phyloP scores from a whole-genome alignment of 2,797 vertebrate genomes.

The Zalophus californianus region DNA sequence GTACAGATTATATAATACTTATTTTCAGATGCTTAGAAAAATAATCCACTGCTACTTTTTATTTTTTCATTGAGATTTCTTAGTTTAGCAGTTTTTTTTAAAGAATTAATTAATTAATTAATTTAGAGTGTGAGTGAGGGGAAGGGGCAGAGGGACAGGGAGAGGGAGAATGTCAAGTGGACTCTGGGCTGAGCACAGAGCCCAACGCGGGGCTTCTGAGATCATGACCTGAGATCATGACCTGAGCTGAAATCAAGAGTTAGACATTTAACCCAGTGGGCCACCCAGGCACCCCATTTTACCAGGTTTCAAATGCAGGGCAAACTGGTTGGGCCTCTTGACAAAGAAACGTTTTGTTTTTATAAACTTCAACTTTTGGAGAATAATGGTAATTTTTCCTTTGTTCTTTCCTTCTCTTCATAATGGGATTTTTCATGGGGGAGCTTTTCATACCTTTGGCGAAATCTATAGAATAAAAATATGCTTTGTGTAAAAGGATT shows the following conservation, averaged over 20 bases:
- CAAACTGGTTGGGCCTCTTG: constrained; percentile 30
- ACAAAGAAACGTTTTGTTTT: constrained; percentile 25
- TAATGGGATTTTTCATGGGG: constrained; percentile 4
- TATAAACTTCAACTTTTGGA: constrained; percentile 15
- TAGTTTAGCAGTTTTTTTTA: constrained; percentile 35
- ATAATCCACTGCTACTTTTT: background rate
- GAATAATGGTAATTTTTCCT: background rate
- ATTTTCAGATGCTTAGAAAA: constrained; percentile 44
- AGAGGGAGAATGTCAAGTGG: background rate
- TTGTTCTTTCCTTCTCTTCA: background rate
- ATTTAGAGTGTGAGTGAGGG: too few species aligned
- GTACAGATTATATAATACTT: background rate
- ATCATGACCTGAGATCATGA: background rate
- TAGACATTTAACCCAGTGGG: background rate
- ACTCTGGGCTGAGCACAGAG: background rate
- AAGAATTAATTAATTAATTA: background rate
- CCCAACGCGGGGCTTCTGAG: background rate
- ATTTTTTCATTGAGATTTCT: constrained; percentile 68
- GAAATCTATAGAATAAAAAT: background rate
- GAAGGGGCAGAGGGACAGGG: too few species aligned
- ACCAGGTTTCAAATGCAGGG: constrained; percentile 60
- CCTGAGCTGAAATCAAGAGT: background rate
- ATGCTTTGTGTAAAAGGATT: background rate
- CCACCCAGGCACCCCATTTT: background rate
- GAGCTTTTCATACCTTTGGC: background rate